Percentiles rank a stretch among this genome's conserved stretches.
Conservation (phyloP, 2,888 invertebrate genomes). For the Ommatoiulus sabulosus region DNA sequence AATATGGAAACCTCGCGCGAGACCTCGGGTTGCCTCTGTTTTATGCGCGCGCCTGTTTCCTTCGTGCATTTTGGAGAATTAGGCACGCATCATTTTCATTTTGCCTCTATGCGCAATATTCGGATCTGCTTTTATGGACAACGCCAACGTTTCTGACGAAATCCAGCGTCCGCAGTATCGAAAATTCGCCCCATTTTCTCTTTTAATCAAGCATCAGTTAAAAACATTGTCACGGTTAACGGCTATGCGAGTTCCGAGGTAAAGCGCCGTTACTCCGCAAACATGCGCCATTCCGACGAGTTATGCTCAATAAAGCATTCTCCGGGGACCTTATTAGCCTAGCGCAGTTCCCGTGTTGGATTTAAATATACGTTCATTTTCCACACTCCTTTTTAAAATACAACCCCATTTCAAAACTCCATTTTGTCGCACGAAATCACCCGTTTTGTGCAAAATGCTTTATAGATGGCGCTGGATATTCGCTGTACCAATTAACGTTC, state of each 20-base stretch:
- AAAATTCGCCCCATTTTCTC: background rate
- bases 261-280: background rate
- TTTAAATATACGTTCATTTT: too few relatives aligned
- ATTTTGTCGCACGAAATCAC: too few relatives aligned
- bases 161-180: background rate
- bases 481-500: too few relatives aligned
- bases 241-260: background rate
- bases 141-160: background rate
- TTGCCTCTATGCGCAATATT: background rate
- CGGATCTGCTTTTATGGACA: background rate
- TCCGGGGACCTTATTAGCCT: too few relatives aligned
- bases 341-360: too few relatives aligned
- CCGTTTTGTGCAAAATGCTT: too few relatives aligned
- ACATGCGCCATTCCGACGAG: background rate
- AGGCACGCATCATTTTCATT: conserved; percentile 11
- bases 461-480: too few relatives aligned
- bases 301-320: too few relatives aligned
- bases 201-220: conserved; percentile 3
- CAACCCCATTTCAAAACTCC: too few relatives aligned
- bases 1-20: background rate
- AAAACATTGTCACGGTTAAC: background rate
- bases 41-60: background rate
- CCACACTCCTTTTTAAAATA: too few relatives aligned
- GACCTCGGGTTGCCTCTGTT: background rate
- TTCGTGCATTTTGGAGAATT: background rate